These are phyloP conservation scores for Euleptes europaea DNA, from an alignment of 2,113 vertebrate genomes.

Conservation along the genomic window DNA sequence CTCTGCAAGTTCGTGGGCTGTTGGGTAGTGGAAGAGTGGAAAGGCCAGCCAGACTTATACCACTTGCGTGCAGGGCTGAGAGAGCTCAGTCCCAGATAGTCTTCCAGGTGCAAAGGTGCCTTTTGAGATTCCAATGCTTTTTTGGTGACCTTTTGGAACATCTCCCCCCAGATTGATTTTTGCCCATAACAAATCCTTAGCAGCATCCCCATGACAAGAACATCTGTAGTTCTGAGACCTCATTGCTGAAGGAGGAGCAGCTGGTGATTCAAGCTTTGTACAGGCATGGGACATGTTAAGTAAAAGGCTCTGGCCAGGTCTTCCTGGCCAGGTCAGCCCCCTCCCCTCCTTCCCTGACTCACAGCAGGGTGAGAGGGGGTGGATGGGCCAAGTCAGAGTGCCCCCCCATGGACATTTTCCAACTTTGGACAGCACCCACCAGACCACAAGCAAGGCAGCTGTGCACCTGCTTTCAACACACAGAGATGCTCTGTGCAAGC, in stretches of 20 bases:
- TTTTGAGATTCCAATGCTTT: background rate
- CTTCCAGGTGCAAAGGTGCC: background rate
- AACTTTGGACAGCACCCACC: background rate
- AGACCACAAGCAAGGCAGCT: background rate
- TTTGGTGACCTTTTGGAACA: too few relatives aligned
- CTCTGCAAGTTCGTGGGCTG: background rate
- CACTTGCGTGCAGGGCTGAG: background rate
- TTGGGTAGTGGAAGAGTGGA: background rate
- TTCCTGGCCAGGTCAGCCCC: background rate
- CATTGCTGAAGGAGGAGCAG: too few relatives aligned
- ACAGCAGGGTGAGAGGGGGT: background rate
- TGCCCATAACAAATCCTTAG: too few relatives aligned
- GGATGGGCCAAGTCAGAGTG: background rate
- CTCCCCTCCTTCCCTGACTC: background rate
- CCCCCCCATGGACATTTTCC: background rate
- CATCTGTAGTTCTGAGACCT: too few relatives aligned
- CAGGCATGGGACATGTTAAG: too few relatives aligned
- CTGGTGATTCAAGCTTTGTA: too few relatives aligned
- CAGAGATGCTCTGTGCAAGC: background rate
- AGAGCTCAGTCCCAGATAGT: background rate
- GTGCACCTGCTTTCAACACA: background rate
- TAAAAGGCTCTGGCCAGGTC: too few relatives aligned
- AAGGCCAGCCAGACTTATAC: too few relatives aligned
- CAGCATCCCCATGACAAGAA: too few relatives aligned
- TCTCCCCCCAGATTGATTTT: too few relatives aligned